Evolutionary conservation across 2,888 invertebrate species (phyloP).

Genomic region (Archaeoteleia sp.): DNA sequence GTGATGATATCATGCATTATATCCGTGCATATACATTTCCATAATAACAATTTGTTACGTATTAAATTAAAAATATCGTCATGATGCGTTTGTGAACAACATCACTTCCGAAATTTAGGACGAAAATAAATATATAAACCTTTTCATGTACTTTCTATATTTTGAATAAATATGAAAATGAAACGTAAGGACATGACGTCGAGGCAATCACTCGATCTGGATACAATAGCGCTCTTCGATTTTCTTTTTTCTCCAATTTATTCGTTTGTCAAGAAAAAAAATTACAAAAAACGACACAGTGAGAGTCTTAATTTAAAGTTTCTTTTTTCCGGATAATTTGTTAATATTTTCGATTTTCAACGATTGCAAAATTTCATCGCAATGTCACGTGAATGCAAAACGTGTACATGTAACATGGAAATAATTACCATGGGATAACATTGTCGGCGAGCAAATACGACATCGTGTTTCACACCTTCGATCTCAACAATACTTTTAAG

Average conservation of each 20-base stretch:
- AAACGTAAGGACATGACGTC: constrained; percentile 56
- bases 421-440: constrained; percentile 31
- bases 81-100: too few species aligned
- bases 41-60: neutral
- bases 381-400: constrained; percentile 26
- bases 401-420: constrained; percentile 26
- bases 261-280: constrained; percentile 9
- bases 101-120: neutral
- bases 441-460: constrained; percentile 19
- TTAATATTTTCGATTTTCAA: constrained; percentile 4
- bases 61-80: too few species aligned
- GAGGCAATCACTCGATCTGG: constrained; percentile 55
- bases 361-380: constrained; percentile 34
- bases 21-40: too few species aligned
- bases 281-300: constrained; percentile 24
- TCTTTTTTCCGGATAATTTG: constrained; percentile 9
- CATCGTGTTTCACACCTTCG: constrained; percentile 16
- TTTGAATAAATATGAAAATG: constrained; percentile 59
- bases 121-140: constrained; percentile 1
- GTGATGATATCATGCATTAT: too few species aligned
- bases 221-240: constrained; percentile 59
- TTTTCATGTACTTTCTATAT: constrained; percentile 54
- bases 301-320: constrained; percentile 22
- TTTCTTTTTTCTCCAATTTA: constrained; percentile 37
- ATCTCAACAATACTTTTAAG: neutral